A percentile compares a stretch with the other conserved stretches of the same genome.
Evolutionary conservation across 2,797 vertebrate genomes (phyloP).

Genomic region (Chaunax sp.): DNA sequence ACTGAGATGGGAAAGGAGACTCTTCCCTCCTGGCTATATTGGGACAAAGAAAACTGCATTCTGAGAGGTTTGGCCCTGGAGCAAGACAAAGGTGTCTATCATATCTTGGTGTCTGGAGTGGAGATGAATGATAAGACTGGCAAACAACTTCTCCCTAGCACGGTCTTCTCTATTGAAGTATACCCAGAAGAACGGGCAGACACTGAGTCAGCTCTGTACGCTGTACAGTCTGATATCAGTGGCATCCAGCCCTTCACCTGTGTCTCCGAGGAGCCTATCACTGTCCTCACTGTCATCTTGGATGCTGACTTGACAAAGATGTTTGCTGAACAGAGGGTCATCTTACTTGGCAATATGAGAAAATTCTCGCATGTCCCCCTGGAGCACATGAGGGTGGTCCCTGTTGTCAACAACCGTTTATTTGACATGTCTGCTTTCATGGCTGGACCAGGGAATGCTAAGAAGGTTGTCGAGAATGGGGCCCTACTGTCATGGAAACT

Average conservation of each 20-base stretch:
- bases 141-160: constrained; percentile 82
- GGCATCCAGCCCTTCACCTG: constrained; percentile 86
- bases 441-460: constrained; percentile 96
- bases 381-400: constrained; percentile 92
- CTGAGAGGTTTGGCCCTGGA: constrained; percentile 92
- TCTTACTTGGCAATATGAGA: constrained; percentile 88
- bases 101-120: constrained; percentile 87
- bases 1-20: constrained; percentile 89
- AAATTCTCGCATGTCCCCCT: constrained; percentile 90
- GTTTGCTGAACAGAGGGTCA: constrained; percentile 90
- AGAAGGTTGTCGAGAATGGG: constrained; percentile 96
- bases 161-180: constrained; percentile 93
- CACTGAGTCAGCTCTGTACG: constrained; percentile 84
- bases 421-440: constrained; percentile 98
- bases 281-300: constrained; percentile 93
- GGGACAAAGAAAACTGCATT: constrained; percentile 84
- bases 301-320: constrained; percentile 97
- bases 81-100: constrained; percentile 92
- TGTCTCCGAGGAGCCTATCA: constrained; percentile 88
- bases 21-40: constrained; percentile 92
- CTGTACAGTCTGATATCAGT: constrained; percentile 78
- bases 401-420: constrained; percentile 95
- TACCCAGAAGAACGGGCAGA: constrained; percentile 93
- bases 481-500: constrained; percentile 95
- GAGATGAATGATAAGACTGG: constrained; percentile 79